Percentiles rank a stretch among this genome's conserved stretches.
Conservation (phyloP, 2,113 vertebrate genomes). For the Cavia aperea region DNA sequence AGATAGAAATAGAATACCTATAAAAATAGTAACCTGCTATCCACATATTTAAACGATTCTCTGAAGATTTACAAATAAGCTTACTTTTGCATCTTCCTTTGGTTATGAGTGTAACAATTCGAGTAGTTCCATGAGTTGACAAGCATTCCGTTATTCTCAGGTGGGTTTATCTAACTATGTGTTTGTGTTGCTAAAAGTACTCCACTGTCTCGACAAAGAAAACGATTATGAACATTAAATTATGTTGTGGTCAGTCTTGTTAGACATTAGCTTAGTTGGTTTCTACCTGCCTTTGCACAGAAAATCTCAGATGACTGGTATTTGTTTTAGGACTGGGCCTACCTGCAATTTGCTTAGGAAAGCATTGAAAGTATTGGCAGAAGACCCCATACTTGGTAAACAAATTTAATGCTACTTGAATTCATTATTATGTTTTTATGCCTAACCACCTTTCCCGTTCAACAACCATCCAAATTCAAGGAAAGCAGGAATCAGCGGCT, state of each 20-base stretch:
- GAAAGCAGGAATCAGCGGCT: neutral
- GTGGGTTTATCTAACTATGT: neutral
- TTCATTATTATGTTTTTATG: neutral
- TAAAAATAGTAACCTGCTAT: slow-evolving; percentile 18
- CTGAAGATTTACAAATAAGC: slow-evolving; percentile 10
- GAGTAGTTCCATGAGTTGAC: neutral
- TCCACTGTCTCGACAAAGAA: neutral
- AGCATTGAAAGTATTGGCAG: neutral
- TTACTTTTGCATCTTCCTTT: neutral
- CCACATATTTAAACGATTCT: slow-evolving; percentile 30
- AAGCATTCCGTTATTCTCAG: neutral
- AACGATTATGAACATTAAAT: slow-evolving; percentile 8
- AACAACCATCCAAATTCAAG: neutral
- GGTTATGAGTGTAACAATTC: neutral
- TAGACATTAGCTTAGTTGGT: neutral
- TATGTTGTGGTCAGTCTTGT: neutral
- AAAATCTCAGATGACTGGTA: neutral
- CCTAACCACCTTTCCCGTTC: neutral
- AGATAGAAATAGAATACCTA: neutral
- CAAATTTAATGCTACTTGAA: neutral
- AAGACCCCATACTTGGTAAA: neutral
- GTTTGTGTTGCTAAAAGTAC: neutral
- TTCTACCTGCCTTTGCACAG: neutral
- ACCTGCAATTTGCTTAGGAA: neutral
- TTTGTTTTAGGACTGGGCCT: neutral